These are phyloP conservation scores for Drosophila suzukii DNA, from an alignment of 1,140 invertebrate genomes.

Conservation along the genomic window DNA sequence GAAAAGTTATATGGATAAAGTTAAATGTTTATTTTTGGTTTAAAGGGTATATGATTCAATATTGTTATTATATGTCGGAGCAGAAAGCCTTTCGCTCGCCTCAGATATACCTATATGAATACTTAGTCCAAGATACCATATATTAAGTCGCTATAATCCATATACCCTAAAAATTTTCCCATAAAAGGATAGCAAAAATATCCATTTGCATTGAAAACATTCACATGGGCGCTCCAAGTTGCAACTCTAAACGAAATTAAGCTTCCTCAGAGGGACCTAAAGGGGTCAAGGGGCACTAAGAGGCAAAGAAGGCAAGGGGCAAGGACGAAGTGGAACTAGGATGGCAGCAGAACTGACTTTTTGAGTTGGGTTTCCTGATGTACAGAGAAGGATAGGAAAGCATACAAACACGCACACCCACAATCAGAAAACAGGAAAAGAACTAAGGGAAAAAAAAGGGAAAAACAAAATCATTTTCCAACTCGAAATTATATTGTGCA, in stretches of 20 bases:
- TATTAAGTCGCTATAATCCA: background rate
- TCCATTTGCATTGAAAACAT: conserved; percentile 44
- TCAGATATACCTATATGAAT: too few species aligned
- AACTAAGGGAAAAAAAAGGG: conserved; percentile 8
- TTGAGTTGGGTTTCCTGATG: conserved; percentile 47
- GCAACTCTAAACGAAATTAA: conserved; percentile 41
- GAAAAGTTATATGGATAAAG: too few species aligned
- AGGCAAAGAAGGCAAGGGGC: conserved; percentile 4
- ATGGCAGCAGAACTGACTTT: conserved; percentile 27
- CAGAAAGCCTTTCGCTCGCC: too few species aligned
- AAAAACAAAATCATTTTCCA: conserved; percentile 34
- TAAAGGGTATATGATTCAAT: too few species aligned
- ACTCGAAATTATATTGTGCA: conserved; percentile 38
- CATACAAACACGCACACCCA: conserved; percentile 25
- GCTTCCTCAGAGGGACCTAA: conserved; percentile 22
- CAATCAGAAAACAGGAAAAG: conserved; percentile 25
- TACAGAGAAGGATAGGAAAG: conserved; percentile 10
- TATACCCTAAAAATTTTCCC: background rate
- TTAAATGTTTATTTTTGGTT: too few species aligned
- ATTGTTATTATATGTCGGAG: too few species aligned
- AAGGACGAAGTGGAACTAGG: background rate
- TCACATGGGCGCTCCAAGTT: conserved; percentile 37
- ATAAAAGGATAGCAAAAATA: conserved; percentile 8
- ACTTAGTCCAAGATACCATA: background rate
- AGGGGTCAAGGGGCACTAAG: conserved; percentile 5